Evolutionary conservation across 2,888 invertebrate genomes (phyloP).

Genomic region (Cheilosia scutellata): DNA sequence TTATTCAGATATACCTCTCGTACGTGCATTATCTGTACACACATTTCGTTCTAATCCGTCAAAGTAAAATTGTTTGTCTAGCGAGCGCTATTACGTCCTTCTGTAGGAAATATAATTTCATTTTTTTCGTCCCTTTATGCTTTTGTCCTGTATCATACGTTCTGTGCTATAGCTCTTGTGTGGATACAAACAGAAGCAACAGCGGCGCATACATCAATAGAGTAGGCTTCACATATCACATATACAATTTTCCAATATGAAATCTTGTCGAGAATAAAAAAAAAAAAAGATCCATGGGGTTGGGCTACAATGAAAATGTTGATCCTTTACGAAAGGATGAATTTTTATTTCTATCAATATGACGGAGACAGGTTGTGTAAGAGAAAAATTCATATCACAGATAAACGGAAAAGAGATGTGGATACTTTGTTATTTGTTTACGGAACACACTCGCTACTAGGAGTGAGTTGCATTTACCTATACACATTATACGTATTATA

Average conservation of each 20-base stretch:
- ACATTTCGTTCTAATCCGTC: slow-evolving; percentile 68
- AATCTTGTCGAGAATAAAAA: not conserved
- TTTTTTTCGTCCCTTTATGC: slow-evolving; percentile 24
- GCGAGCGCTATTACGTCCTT: slow-evolving; percentile 19
- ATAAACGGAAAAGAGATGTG: slow-evolving; percentile 1
- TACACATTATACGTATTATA: not conserved
- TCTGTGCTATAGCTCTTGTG: not conserved
- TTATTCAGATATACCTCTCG: slow-evolving; percentile 23
- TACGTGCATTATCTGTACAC: slow-evolving; percentile 38
- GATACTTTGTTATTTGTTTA: slow-evolving; percentile 42
- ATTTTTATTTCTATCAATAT: slow-evolving; percentile 62
- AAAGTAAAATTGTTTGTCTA: slow-evolving; percentile 55
- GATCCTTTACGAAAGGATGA: slow-evolving; percentile 55
- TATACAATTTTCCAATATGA: slow-evolving; percentile 34
- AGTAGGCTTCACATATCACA: slow-evolving; percentile 18
- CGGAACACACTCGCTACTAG: not conserved
- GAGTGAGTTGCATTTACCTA: slow-evolving; percentile 2
- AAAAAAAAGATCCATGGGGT: not conserved
- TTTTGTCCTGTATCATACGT: slow-evolving; percentile 30
- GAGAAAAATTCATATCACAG: slow-evolving; percentile 28
- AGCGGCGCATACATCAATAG: slow-evolving; percentile 15
- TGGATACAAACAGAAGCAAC: slow-evolving; percentile 29
- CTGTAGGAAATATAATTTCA: slow-evolving; percentile 16
- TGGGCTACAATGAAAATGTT: slow-evolving; percentile 44
- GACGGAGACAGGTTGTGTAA: slow-evolving; percentile 13